Conservation (phyloP, 1,140 invertebrate genomes). For the Drosophila nasuta region DNA sequence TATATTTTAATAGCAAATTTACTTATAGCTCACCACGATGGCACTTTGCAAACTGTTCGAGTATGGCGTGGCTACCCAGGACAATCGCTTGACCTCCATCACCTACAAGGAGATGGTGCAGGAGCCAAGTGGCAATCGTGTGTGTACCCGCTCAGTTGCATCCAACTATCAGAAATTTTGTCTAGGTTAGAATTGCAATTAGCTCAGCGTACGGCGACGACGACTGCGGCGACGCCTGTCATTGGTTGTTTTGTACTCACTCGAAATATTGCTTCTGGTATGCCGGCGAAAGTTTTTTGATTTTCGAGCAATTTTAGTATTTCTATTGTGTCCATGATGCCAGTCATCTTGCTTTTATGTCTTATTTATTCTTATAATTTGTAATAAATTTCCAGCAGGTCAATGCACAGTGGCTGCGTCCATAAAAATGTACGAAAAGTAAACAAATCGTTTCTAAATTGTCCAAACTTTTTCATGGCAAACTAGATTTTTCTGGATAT, state of each 20-base stretch:
- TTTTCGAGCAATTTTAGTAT: constrained; percentile 86
- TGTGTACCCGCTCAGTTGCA: constrained; percentile 84
- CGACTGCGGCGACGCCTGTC: constrained; percentile 15
- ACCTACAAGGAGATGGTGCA: constrained; percentile 85
- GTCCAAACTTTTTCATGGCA: no score
- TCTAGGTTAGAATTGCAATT: constrained; percentile 66
- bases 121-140: constrained; percentile 54
- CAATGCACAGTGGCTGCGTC: not conserved
- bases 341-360: constrained; percentile 71
- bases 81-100: constrained; percentile 86
- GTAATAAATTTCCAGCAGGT: constrained; percentile 75
- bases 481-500: no score
- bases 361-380: constrained; percentile 42
- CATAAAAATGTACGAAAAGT: no score
- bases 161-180: constrained; percentile 79
- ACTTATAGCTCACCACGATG: constrained; percentile 85
- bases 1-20: not conserved
- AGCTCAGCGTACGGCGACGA: not conserved
- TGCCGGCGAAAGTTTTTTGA: constrained; percentile 91
- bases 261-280: constrained; percentile 92
- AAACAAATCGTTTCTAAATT: no score
- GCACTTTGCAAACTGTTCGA: constrained; percentile 87
- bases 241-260: constrained; percentile 85
- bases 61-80: constrained; percentile 86
- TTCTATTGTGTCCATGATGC: constrained; percentile 82